Percentiles rank a stretch among this genome's conserved stretches.
These are phyloP conservation scores for Apeltes quadracus DNA, from an alignment of 2,113 vertebrate genomes.

Conservation along the genomic window DNA sequence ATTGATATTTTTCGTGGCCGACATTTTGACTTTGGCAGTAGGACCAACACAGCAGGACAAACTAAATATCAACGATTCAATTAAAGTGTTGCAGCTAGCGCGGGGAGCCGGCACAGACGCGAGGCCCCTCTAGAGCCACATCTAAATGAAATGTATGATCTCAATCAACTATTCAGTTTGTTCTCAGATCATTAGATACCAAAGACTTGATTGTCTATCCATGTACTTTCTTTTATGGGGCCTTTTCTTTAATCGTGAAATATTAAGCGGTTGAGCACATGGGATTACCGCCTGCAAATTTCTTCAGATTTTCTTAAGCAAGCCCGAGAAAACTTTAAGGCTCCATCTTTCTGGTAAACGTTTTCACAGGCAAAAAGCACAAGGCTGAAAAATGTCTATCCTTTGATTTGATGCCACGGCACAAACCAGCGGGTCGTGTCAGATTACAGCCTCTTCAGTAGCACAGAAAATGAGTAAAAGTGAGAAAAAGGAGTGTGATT, in stretches of 20 bases:
- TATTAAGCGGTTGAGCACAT: not conserved
- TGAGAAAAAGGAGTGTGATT: slow-evolving; percentile 3
- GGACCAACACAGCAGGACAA: slow-evolving; percentile 12
- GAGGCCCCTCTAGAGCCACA: not conserved
- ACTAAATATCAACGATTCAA: not conserved
- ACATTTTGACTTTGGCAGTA: slow-evolving; percentile 7
- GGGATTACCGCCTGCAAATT: not conserved
- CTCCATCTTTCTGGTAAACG: not conserved
- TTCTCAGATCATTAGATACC: not conserved
- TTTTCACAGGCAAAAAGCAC: not conserved
- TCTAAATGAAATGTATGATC: not conserved
- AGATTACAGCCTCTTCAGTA: slow-evolving; percentile 3
- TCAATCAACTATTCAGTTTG: not conserved
- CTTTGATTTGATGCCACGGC: slow-evolving; percentile 15
- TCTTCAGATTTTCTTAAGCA: not conserved
- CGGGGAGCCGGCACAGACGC: not conserved
- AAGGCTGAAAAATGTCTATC: not conserved
- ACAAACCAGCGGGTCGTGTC: not conserved
- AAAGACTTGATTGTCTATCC: not conserved
- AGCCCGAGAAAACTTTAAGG: not conserved
- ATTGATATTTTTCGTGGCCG: slow-evolving; percentile 14
- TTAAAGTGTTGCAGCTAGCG: not conserved
- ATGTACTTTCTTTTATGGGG: not conserved
- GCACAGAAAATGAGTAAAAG: slow-evolving; percentile 8
- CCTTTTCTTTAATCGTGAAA: not conserved